These are phyloP conservation scores for Melieria omissa DNA, from an alignment of 2,888 invertebrate species.

Conservation along the genomic window DNA sequence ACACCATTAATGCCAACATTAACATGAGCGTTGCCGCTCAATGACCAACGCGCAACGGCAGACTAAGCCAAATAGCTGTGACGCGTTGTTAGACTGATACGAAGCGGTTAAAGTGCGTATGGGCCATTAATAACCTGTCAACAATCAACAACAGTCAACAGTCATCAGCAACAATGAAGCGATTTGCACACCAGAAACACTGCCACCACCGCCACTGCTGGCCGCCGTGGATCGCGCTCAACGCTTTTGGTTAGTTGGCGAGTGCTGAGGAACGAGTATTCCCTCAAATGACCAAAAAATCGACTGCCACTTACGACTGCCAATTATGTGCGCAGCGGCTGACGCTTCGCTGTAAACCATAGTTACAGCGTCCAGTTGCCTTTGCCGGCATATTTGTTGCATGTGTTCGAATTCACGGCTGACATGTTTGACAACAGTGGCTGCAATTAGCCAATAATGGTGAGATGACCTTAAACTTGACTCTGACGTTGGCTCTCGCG, in stretches of 20 bases:
- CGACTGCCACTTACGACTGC: not conserved
- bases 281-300: too few species aligned
- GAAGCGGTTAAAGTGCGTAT: not conserved
- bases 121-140: not conserved
- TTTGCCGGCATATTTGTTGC: not conserved
- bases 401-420: not conserved
- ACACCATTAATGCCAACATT: too few species aligned
- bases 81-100: too few species aligned
- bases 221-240: too few species aligned
- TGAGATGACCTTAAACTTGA: conserved; percentile 40
- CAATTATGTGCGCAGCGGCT: conserved; percentile 6
- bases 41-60: too few species aligned
- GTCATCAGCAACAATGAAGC: not conserved
- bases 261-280: not conserved
- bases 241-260: not conserved
- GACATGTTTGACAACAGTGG: conserved; percentile 16
- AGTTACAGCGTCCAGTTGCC: conserved; percentile 7
- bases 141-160: not conserved
- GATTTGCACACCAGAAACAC: not conserved
- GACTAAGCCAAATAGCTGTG: too few species aligned
- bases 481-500: conserved; percentile 20
- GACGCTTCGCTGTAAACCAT: not conserved
- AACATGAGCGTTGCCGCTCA: too few species aligned
- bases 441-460: conserved; percentile 30
- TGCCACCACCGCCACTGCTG: too few species aligned